Base-by-base conservation (phyloP, 2,113 vertebrate genomes). In the Symphodus melops region DNA sequence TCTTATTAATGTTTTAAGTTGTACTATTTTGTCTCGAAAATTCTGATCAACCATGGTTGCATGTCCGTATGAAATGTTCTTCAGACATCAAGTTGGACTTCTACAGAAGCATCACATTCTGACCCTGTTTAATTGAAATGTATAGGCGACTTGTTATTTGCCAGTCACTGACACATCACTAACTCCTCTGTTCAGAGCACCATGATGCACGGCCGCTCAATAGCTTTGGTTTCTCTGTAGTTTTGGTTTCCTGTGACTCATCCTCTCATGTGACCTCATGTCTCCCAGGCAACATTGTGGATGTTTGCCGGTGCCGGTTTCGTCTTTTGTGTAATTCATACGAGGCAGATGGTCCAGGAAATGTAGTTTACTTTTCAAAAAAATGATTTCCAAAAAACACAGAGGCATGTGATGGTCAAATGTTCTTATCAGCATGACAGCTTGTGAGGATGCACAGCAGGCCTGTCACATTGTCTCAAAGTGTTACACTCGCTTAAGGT, bases 251-350 rank as follows among this genome's bases (percentile, higher is more conserved):
- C 13, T 52, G 79, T 90, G 86, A 89, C 77, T 90, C 85, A 88
- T 86, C 82, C 67, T 88, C 86, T 88, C 88, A 86, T 84, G 88
- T 91, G 91, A 91, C 87, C 82, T 86, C 87, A 8, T 76, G 87
- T 91, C 85, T 88, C 89, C 85, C 66, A 75, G 86, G 89, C 88
- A 88, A 92, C 87, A 63, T 86, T 72, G 77, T 51, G 78, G 83
- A 72, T 76, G 81, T 86, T 86, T 88, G 63, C 74, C 75, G 74
- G 82, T 81, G 77, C 62, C 48, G 56, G 56, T 76, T 82, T 71
- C 20, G 70, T 72, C 53, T 80, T 86, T 82, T 88, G 81, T 83
- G 82, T 76, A 74, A 78, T 75, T 88, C 83, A 81, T 77, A 75
- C 19, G 60, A 82, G 77, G 75, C 79, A 80, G 86, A 87, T 76